A percentile compares a stretch with the other conserved stretches of the same genome.
Evolutionary conservation across 2,797 vertebrate genomes (phyloP).

Genomic region (Xerus rutilus): DNA sequence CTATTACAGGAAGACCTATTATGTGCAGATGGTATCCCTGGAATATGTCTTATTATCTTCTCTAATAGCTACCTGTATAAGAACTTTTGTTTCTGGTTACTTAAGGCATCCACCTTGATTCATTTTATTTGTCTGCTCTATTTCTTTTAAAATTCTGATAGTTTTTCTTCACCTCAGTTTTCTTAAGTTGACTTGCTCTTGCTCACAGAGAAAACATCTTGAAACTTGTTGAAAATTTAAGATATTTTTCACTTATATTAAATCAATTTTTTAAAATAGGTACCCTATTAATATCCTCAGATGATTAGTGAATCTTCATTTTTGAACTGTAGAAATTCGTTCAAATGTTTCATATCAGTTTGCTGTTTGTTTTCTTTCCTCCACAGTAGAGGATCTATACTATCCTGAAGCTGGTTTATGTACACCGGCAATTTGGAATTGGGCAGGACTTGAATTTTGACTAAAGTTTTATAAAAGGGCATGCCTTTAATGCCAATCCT

Average conservation of each 20-base stretch:
- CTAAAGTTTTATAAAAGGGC: background rate
- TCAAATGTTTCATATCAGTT: background rate
- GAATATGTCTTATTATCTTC: background rate
- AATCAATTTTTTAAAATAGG: background rate
- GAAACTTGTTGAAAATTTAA: slow-evolving; percentile 12
- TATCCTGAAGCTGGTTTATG: background rate
- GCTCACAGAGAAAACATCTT: background rate
- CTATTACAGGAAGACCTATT: background rate
- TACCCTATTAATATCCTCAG: background rate
- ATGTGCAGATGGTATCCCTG: background rate
- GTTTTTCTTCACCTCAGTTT: background rate
- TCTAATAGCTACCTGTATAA: background rate
- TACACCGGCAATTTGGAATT: background rate
- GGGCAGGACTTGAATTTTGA: background rate
- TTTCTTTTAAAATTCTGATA: background rate
- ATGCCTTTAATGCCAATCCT: background rate
- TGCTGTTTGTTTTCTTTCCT: background rate
- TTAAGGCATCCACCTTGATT: background rate
- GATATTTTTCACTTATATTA: background rate
- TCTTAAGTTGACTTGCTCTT: background rate
- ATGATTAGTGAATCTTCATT: background rate
- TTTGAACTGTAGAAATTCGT: background rate
- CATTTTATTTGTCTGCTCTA: background rate
- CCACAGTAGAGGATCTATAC: background rate
- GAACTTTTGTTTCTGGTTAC: background rate